phyloP scores from a whole-genome alignment of 2,888 invertebrate species.

The Pseudoips prasinana region DNA sequence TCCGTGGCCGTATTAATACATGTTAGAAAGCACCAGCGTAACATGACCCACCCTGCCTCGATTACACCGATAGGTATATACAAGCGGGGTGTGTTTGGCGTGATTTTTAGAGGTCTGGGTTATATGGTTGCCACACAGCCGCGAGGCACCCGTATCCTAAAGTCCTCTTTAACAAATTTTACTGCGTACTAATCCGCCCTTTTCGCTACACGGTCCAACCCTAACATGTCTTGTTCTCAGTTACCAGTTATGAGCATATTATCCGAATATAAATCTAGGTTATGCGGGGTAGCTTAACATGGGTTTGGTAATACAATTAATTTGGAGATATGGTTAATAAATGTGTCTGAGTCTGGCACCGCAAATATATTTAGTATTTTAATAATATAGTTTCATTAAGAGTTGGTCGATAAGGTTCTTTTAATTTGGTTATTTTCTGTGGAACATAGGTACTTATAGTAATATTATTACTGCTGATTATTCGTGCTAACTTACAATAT shows the following conservation, averaged over 20 bases:
- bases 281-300: constrained; percentile 57
- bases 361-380: too few relatives aligned
- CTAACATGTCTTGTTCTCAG: constrained; percentile 67
- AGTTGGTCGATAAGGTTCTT: too few relatives aligned
- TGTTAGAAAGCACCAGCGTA: constrained; percentile 43
- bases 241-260: constrained; percentile 68
- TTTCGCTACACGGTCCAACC: constrained; percentile 55
- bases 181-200: constrained; percentile 75
- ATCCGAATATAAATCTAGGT: constrained; percentile 75
- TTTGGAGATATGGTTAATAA: constrained; percentile 50
- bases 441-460: too few relatives aligned
- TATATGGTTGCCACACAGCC: constrained; percentile 47
- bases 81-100: neutral
- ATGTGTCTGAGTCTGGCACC: constrained; percentile 40
- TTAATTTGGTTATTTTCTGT: too few relatives aligned
- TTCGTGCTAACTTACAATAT: too few relatives aligned
- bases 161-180: constrained; percentile 78
- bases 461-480: too few relatives aligned
- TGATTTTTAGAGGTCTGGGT: constrained; percentile 29
- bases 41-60: constrained; percentile 29
- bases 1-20: constrained; percentile 60
- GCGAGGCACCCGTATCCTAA: constrained; percentile 65
- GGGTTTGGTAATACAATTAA: constrained; percentile 58
- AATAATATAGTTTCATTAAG: too few relatives aligned
- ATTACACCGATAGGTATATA: constrained; percentile 1